Evolutionary conservation across 2,888 invertebrate species (phyloP).

Genomic region (Eristalis tenax): DNA sequence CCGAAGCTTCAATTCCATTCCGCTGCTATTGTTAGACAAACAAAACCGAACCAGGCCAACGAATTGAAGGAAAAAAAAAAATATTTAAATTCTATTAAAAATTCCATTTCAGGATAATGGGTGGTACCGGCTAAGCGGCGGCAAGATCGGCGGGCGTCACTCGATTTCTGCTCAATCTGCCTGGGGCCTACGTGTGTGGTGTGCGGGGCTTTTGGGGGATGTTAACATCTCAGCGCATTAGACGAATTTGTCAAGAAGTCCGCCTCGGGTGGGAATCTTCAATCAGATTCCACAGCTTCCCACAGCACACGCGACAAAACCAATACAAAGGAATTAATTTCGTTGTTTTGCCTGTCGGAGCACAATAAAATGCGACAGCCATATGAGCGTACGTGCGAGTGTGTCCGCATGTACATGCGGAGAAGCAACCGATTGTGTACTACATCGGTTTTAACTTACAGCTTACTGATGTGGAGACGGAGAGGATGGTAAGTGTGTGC

Average conservation of each 20-base stretch:
- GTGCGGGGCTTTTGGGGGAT: conserved; percentile 9
- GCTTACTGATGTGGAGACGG: not conserved
- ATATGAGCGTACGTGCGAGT: conserved; percentile 17
- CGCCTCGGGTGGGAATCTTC: conserved; percentile 23
- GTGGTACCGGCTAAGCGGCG: conserved; percentile 3
- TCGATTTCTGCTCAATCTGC: not conserved
- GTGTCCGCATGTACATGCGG: not conserved
- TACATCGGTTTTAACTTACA: conserved; percentile 47
- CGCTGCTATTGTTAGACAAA: conserved; percentile 59
- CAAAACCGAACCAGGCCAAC: conserved; percentile 57
- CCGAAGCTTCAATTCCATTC: conserved; percentile 55
- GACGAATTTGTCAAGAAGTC: conserved; percentile 33
- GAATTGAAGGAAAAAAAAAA: conserved; percentile 32
- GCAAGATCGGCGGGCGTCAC: not conserved
- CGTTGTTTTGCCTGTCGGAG: conserved; percentile 51
- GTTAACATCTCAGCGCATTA: conserved; percentile 51
- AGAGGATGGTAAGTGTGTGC: conserved; percentile 27
- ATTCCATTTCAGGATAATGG: conserved; percentile 49
- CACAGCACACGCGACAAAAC: conserved; percentile 37
- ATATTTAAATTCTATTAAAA: conserved; percentile 60
- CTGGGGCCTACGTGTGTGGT: conserved; percentile 13
- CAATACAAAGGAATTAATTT: conserved; percentile 61
- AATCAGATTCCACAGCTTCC: not conserved
- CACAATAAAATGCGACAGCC: conserved; percentile 41
- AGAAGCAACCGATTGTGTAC: conserved; percentile 24